Percentiles rank a stretch among this genome's conserved stretches.
phyloP scores from a whole-genome alignment of 1,140 invertebrate genomes.

The Zaprionus tsacasi region DNA sequence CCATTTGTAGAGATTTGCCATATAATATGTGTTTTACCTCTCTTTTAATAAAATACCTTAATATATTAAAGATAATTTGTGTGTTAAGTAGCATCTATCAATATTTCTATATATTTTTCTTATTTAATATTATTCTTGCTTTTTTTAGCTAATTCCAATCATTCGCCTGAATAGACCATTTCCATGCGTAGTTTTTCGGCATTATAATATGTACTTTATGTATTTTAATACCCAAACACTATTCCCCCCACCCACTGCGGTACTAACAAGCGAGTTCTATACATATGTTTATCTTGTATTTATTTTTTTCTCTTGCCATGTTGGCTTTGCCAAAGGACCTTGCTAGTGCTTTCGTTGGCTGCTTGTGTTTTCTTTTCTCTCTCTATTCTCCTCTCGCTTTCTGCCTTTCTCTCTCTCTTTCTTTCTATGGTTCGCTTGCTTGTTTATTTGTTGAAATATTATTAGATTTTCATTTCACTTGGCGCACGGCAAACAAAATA shows the following conservation, averaged over 20 bases:
- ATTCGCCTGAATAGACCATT: not conserved
- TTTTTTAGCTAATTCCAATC: not conserved
- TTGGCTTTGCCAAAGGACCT: not conserved
- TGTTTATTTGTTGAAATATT: constrained; percentile 67
- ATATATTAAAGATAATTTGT: not conserved
- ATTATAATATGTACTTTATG: not conserved
- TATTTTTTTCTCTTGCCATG: not conserved
- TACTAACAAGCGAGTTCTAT: not conserved
- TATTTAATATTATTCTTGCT: not conserved
- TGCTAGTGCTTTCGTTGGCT: not conserved
- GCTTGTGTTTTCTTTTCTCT: not conserved
- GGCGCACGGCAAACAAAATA: constrained; percentile 30
- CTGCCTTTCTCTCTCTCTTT: not conserved
- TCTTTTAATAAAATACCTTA: not conserved
- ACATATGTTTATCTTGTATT: not conserved
- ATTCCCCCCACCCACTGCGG: not conserved
- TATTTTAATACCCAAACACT: not conserved
- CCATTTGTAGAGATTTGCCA: no score
- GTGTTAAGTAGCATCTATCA: not conserved
- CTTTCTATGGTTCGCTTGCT: constrained; percentile 10
- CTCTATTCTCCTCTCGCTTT: not conserved
- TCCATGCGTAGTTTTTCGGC: not conserved
- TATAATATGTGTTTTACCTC: not conserved
- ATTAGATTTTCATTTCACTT: constrained; percentile 55
- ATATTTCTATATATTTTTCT: not conserved